Base-by-base conservation (phyloP, 2,113 vertebrate species). In the Setophaga petechia region DNA sequence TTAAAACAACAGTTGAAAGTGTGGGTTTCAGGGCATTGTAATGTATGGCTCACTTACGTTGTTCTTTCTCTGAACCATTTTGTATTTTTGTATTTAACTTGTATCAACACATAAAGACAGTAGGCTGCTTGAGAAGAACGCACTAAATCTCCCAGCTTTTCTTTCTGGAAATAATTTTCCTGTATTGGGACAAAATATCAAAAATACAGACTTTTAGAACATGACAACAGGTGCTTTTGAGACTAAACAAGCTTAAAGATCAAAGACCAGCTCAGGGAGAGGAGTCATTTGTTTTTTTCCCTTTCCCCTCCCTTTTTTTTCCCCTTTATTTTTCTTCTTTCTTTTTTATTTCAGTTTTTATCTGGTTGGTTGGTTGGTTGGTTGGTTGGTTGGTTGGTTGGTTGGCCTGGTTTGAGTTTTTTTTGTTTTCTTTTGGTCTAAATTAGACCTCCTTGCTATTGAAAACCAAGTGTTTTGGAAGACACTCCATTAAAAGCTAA, bases 1-100 rank as follows among this genome's bases (percentile, higher is more conserved):
- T 88, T 83, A 31, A 82, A 82, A 75, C 37, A 78, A 7, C 2
- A 67, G n/a, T 9, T 63, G 37, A 94, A 90, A 94, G 71, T n/a
- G 1, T 46, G 24, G 7, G 5, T 11, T 88, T 94, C 23, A 37
- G 35, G 12, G 4, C n/a, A 20, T 20, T 63, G 13, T 35, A 82
- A n/a, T 57, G 16, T 15, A 35, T 73, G 33, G 15, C 15, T 76
- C 30, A 14, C 25, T 62, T 62, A 39, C 15, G 11, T 31, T 6
- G 8, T 75, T 68, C 11, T 78, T 67, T 54, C 49, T 54, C 52
- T 83, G 15, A 94, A 31, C 9, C 9, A 14, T 72, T 85, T 25
- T 72, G 33, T 76, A 44, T 37, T 67, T 39, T 72, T 27, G 2
- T 57, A 61, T 35, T 39, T 67, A 63, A 31, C 61, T n/a, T 82